These are phyloP conservation scores for Rhopalosiphum maidis DNA, from an alignment of 1,140 invertebrate genomes.

Conservation along the genomic window DNA sequence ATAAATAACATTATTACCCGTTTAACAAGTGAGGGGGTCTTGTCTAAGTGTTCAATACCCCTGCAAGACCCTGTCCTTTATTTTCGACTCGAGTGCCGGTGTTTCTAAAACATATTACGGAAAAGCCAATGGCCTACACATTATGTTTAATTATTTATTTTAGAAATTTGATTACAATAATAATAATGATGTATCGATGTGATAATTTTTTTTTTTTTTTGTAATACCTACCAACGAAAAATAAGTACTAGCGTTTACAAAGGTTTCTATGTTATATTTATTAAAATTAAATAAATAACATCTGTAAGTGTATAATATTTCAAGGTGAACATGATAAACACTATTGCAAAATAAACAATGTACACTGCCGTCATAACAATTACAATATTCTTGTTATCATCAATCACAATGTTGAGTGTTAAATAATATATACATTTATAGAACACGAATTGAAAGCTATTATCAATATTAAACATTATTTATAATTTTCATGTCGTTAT, in stretches of 20 bases:
- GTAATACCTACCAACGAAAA: not conserved
- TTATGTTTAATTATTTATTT: not conserved
- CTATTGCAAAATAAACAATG: not conserved
- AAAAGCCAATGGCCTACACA: not conserved
- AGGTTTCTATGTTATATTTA: not conserved
- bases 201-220: not conserved
- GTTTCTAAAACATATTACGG: not conserved
- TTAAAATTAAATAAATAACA: not conserved
- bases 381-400: too few relatives aligned
- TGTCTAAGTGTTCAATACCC: not conserved
- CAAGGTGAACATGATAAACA: not conserved
- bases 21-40: not conserved
- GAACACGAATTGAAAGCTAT: too few relatives aligned
- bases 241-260: not conserved
- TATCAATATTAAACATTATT: too few relatives aligned
- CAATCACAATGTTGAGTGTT: too few relatives aligned
- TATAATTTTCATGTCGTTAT: too few relatives aligned
- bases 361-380: not conserved
- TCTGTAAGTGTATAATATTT: not conserved
- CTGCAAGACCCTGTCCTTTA: not conserved
- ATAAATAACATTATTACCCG: not conserved
- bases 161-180: not conserved
- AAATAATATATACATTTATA: too few relatives aligned
- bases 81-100: not conserved
- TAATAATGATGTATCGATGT: not conserved